phyloP scores from a whole-genome alignment of 2,113 vertebrate genomes.

The Gnathonemus echidnorhynchus region DNA sequence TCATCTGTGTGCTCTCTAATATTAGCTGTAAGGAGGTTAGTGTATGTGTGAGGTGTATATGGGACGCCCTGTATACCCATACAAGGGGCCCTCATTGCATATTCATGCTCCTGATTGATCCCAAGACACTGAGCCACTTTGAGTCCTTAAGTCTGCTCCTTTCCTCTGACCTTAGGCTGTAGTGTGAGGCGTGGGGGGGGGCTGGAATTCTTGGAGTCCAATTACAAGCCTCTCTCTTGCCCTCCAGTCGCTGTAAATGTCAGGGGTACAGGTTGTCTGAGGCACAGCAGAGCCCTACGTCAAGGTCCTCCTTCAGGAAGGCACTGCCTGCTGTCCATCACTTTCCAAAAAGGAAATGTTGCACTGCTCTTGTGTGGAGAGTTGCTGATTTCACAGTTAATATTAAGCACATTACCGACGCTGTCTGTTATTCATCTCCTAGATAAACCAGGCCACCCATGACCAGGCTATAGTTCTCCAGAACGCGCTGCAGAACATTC shows the following conservation, averaged over 20 bases:
- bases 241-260: constrained; percentile 31
- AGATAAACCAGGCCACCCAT: constrained; percentile 94
- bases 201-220: constrained; percentile 13
- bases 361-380: not conserved
- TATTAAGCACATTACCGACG: not conserved
- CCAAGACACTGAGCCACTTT: not conserved
- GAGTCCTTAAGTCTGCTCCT: not conserved
- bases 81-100: not conserved
- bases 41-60: not conserved
- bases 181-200: not conserved
- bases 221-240: constrained; percentile 15
- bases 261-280: constrained; percentile 36
- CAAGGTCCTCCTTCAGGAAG: not conserved
- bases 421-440: constrained; percentile 33
- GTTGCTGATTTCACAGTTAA: not conserved
- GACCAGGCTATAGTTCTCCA: constrained; percentile 97
- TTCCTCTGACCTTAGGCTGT: not conserved
- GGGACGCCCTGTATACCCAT: not conserved
- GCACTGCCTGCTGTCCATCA: not conserved
- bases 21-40: not conserved
- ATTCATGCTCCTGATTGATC: not conserved
- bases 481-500: constrained; percentile 96
- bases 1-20: not conserved
- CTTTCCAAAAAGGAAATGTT: not conserved
- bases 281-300: not conserved